Evolutionary conservation across 2,113 vertebrate species (phyloP).

Genomic region (Lucifuga dentata): DNA sequence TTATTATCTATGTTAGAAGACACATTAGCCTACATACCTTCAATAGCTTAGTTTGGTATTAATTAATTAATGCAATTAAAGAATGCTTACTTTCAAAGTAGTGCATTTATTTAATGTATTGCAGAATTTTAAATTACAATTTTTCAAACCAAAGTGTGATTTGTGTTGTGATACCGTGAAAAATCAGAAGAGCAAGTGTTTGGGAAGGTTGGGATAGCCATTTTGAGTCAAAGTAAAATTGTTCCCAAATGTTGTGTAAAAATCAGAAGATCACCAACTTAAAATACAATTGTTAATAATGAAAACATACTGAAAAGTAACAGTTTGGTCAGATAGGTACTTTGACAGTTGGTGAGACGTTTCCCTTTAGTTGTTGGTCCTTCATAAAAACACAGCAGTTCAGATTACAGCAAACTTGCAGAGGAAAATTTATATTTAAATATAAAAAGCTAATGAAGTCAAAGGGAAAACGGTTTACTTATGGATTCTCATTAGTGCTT

Average conservation of each 20-base stretch:
- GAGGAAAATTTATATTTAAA: not conserved
- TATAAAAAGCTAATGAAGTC: conserved; percentile 6
- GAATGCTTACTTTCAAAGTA: conserved; percentile 22
- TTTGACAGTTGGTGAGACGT: conserved; percentile 24
- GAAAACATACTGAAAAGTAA: not conserved
- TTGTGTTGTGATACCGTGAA: too few species aligned
- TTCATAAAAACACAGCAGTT: not conserved
- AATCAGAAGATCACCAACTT: conserved; percentile 14
- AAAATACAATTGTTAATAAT: conserved; percentile 12
- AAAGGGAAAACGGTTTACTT: conserved; percentile 1
- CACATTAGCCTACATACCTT: not conserved
- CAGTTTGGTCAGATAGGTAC: conserved; percentile 1
- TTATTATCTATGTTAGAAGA: too few species aligned
- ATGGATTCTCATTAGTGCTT: conserved; percentile 2
- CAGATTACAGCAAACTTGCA: conserved; percentile 17
- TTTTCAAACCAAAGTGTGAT: not conserved
- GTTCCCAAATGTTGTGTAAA: conserved; percentile 19
- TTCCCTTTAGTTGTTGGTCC: conserved; percentile 5
- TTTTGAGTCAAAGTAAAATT: conserved; percentile 3
- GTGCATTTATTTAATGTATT: conserved; percentile 51
- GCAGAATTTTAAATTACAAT: conserved; percentile 19
- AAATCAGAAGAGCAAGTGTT: conserved; percentile 17
- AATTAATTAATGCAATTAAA: conserved; percentile 17
- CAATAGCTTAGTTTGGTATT: not conserved
- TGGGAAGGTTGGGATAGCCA: not conserved